These are phyloP conservation scores for Panthera tigris DNA, from an alignment of 2,113 vertebrate species.

Conservation along the genomic window DNA sequence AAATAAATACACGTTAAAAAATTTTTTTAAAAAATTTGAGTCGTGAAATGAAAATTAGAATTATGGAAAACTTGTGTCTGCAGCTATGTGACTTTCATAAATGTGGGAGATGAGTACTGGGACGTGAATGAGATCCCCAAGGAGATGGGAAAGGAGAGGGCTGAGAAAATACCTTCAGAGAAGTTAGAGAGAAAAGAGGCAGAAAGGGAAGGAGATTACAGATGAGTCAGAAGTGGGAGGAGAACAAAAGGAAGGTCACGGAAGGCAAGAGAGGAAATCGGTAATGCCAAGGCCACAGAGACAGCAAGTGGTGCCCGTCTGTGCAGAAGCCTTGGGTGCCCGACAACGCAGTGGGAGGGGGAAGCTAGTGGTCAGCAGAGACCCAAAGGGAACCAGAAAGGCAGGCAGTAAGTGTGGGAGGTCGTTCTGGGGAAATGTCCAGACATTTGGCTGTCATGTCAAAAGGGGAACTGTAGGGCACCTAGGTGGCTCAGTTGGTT, in stretches of 20 bases:
- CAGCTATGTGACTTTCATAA: not conserved
- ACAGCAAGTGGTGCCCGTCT: no score
- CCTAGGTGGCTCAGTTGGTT: no score
- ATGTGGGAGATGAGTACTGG: not conserved
- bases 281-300: not conserved
- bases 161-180: not conserved
- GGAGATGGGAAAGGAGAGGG: not conserved
- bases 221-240: not conserved
- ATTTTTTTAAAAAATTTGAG: not conserved
- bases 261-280: not conserved
- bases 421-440: not conserved
- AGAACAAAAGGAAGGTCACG: not conserved
- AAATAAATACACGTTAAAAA: no score
- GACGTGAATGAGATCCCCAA: not conserved
- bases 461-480: no score
- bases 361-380: fast-evolving
- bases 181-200: not conserved
- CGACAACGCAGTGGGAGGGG: no score
- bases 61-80: not conserved
- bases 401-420: not conserved
- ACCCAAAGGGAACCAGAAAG: not conserved
- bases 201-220: not conserved
- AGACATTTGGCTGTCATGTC: not conserved
- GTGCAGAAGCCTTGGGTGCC: not conserved
- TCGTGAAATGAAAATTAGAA: not conserved